Evolutionary conservation across 2,797 vertebrate species (phyloP).

Genomic region (Peromyscus eremicus): DNA sequence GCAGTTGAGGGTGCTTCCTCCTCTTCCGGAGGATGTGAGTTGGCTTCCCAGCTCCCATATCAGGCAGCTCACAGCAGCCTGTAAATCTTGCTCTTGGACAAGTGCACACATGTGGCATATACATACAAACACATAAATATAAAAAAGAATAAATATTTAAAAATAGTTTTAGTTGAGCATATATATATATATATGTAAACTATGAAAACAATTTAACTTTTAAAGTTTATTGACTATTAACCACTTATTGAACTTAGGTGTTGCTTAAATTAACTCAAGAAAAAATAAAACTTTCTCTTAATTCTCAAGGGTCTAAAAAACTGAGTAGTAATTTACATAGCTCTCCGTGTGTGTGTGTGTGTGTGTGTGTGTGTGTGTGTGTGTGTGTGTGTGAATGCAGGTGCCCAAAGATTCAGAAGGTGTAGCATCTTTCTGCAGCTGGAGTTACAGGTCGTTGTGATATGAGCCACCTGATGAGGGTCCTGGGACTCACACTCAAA

Average conservation of each 20-base stretch:
- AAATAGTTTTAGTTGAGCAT: neutral
- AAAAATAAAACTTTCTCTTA: neutral
- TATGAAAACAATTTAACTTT: neutral
- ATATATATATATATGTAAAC: neutral
- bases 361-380: neutral
- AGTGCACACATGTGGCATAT: too few species aligned
- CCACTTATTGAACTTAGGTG: neutral
- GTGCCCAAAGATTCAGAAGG: neutral
- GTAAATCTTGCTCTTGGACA: neutral
- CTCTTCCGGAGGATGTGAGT: too few species aligned
- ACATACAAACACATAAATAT: neutral
- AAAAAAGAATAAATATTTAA: neutral
- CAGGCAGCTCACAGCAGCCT: too few species aligned
- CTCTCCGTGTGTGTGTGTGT: neutral
- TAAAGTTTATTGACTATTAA: slow-evolving; percentile 22
- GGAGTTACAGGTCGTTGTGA: neutral
- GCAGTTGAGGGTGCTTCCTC: neutral
- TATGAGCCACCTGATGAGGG: neutral
- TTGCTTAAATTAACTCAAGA: slow-evolving; percentile 29
- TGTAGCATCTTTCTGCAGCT: neutral
- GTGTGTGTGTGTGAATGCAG: neutral
- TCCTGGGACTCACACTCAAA: too few species aligned
- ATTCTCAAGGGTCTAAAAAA: slow-evolving; percentile 16
- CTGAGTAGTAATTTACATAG: neutral
- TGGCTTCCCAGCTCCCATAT: neutral